Conservation (phyloP, 2,888 invertebrate species). For the Nymphalis polychloros region DNA sequence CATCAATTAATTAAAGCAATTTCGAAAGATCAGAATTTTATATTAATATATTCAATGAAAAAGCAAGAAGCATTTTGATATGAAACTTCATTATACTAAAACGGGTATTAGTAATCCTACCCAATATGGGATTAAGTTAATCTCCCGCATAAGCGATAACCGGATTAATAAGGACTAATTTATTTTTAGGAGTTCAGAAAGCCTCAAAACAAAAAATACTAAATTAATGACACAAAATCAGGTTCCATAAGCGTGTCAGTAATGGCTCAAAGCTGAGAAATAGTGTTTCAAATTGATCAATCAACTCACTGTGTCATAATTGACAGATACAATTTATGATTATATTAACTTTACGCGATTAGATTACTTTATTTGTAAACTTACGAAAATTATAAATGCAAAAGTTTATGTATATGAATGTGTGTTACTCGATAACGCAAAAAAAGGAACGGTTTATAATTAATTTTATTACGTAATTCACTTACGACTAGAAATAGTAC, state of each 20-base stretch:
- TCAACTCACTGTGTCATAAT: neutral
- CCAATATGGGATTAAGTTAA: constrained; percentile 61
- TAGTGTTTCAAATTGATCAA: constrained; percentile 8
- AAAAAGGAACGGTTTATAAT: too few species aligned
- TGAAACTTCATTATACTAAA: constrained; percentile 55
- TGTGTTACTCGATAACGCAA: too few species aligned
- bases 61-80: constrained; percentile 44
- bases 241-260: neutral
- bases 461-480: too few species aligned
- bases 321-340: neutral
- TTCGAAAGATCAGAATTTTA: constrained; percentile 7
- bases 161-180: constrained; percentile 9
- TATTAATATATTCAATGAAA: constrained; percentile 15
- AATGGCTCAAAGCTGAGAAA: constrained; percentile 1
- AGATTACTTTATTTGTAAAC: too few species aligned
- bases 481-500: too few species aligned
- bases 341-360: neutral
- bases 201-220: constrained; percentile 2
- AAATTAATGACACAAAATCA: neutral
- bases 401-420: too few species aligned
- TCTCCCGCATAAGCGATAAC: constrained; percentile 22
- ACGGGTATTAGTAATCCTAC: constrained; percentile 57
- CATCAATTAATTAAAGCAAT: neutral
- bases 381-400: too few species aligned
- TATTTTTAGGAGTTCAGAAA: constrained; percentile 8